Percentiles rank a stretch among this genome's conserved stretches.
Evolutionary conservation across 2,113 vertebrate genomes (phyloP).

Genomic region (Capreolus pygargus): DNA sequence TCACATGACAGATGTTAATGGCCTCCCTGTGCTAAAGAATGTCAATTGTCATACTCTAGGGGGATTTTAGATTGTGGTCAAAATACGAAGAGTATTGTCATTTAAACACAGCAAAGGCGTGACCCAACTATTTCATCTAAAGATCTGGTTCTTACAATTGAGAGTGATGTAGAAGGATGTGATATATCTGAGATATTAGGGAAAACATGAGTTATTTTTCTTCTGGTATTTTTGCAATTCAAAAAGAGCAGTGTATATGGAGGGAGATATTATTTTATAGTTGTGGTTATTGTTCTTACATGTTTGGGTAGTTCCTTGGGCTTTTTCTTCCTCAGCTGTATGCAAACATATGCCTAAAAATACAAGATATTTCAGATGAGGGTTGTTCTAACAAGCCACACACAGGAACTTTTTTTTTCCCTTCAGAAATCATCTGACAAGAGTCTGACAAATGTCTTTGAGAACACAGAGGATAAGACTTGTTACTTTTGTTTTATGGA

Average conservation of each 20-base stretch:
- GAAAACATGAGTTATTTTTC: background rate
- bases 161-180: background rate
- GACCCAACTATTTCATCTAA: background rate
- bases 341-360: background rate
- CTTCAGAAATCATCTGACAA: background rate
- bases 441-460: background rate
- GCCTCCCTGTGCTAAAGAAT: conserved; percentile 44
- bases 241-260: background rate
- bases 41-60: conserved; percentile 39
- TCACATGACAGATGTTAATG: conserved; percentile 73
- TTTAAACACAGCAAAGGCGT: background rate
- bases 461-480: background rate
- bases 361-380: background rate
- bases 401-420: background rate
- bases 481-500: background rate
- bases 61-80: conserved; percentile 41
- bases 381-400: background rate
- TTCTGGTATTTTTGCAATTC: background rate
- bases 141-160: background rate
- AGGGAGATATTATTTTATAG: background rate
- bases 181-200: background rate
- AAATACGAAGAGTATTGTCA: conserved; percentile 7
- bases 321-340: background rate
- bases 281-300: background rate
- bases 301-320: background rate